These are phyloP conservation scores for Aphelinus atriplicis DNA, from an alignment of 1,140 invertebrate species.

Conservation along the genomic window DNA sequence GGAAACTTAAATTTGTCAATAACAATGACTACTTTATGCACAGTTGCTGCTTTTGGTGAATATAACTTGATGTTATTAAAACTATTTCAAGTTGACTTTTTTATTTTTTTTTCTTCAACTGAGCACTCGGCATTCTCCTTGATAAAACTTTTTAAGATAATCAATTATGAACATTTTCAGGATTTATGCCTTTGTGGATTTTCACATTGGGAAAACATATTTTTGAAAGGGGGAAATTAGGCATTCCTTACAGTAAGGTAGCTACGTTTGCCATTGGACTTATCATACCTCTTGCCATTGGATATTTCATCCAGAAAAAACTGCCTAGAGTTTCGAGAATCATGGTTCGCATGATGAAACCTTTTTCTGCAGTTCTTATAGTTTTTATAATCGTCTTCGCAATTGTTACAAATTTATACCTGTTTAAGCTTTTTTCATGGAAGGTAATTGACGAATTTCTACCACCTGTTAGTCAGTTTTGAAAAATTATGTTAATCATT, in stretches of 20 bases:
- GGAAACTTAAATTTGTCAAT: constrained; percentile 91
- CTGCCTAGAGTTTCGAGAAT: constrained; percentile 74
- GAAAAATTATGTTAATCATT: constrained; percentile 17
- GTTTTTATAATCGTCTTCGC: constrained; percentile 94
- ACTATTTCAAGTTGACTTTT: constrained; percentile 23
- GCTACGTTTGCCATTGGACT: constrained; percentile 79
- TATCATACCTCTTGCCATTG: constrained; percentile 85
- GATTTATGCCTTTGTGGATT: constrained; percentile 96
- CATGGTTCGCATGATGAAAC: constrained; percentile 84
- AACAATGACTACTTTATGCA: constrained; percentile 92
- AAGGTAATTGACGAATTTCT: constrained; percentile 69
- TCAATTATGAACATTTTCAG: constrained; percentile 66
- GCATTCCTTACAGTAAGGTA: constrained; percentile 85
- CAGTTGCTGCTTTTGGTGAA: constrained; percentile 82
- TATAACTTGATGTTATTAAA: constrained; percentile 11
- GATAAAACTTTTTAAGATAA: neutral
- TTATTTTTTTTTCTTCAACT: constrained; percentile 15
- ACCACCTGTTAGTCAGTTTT: constrained; percentile 18
- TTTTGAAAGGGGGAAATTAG: constrained; percentile 76
- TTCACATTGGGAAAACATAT: constrained; percentile 88
- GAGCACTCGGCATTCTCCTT: neutral
- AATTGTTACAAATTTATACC: constrained; percentile 88
- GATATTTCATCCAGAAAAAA: constrained; percentile 78
- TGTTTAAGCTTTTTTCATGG: constrained; percentile 91
- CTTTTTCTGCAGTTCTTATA: constrained; percentile 84